phyloP scores from a whole-genome alignment of 2,113 vertebrate species.

The Bagarius yarrelli region DNA sequence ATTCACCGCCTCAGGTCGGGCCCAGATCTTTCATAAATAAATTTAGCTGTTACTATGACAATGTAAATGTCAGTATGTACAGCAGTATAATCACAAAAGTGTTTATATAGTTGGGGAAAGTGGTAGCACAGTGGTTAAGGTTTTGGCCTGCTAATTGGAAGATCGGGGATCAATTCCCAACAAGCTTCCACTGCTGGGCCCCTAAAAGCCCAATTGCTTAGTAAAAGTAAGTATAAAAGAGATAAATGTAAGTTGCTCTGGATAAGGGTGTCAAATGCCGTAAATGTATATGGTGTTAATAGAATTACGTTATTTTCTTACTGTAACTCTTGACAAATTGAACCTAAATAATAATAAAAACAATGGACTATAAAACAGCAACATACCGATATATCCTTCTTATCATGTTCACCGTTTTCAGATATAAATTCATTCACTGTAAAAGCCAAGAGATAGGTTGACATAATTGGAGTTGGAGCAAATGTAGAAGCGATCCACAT shows the following conservation, averaged over 20 bases:
- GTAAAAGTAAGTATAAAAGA: too few species aligned
- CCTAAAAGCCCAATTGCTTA: too few species aligned
- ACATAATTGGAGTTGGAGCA: slow-evolving; percentile 63
- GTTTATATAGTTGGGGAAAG: too few species aligned
- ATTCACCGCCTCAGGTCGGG: slow-evolving; percentile 53
- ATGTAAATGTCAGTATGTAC: not conserved
- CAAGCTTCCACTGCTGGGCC: too few species aligned
- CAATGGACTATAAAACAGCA: not conserved
- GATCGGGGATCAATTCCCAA: too few species aligned
- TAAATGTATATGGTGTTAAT: not conserved
- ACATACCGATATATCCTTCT: slow-evolving; percentile 48
- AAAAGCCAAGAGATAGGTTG: slow-evolving; percentile 73
- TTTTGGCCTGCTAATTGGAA: too few species aligned
- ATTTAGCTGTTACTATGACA: not conserved
- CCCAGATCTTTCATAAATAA: slow-evolving; percentile 56
- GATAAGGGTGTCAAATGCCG: too few species aligned
- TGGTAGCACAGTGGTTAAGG: too few species aligned
- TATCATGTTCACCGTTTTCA: rapidly evolving
- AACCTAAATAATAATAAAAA: not conserved
- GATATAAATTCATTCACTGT: slow-evolving; percentile 47
- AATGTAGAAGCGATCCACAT: slow-evolving; percentile 59
- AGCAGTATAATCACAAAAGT: not conserved
- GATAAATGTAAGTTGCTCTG: too few species aligned
- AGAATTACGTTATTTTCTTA: not conserved
- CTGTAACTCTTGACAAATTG: not conserved